Evolutionary conservation across 37 sponge, comb jelly and placozoan species (phyloP), one percentile per base, ranked within the genome.

Genomic region (Halisarca cf. caerulea): DNA sequence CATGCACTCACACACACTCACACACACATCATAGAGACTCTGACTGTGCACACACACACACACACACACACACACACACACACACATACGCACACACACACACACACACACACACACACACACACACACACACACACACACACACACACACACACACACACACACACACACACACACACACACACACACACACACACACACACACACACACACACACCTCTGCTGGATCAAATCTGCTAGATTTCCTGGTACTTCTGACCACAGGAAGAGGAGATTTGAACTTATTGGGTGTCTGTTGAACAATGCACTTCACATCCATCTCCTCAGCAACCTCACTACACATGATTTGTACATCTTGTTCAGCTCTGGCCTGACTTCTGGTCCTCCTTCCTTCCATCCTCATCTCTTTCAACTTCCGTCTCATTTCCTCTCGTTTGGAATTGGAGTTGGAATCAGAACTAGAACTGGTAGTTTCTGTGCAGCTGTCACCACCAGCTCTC

Each of bases 161-260:
- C 66, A 82, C 43, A 38, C 43, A 82, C 42, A 59, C 78, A 77
- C 78, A 20, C 66, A 27, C 27, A 27, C 54, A 79, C 79, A 47
- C 55, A 79, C 79, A 79, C 79, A 41, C 79, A 47, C 79, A 79
- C 79, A 47, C 3, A n/a, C 79, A 79, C 54, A 47, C 25, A 79
- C 71, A 69, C 32, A 20, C 32, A 69, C 71, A 5, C 38, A 69
- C 34, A 69, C 34, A 36, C 71, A 69, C 27, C 78, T 62, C 64
- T 30, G 64, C 25, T 15, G 64, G 30, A 6, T 62, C n/a, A 28
- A 30, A 28, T 62, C 30, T 62, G 18, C n/a, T 15, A 23, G 64
- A 62, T 62, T 30, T 15, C 30, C 64, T 62, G 18, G 30, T 30
- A 15, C 64, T 62, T 62, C 64, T 62, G 6, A n/a, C 5, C 6